phyloP scores from a whole-genome alignment of 2,113 vertebrate genomes.

The Romanogobio albipinnatus region DNA sequence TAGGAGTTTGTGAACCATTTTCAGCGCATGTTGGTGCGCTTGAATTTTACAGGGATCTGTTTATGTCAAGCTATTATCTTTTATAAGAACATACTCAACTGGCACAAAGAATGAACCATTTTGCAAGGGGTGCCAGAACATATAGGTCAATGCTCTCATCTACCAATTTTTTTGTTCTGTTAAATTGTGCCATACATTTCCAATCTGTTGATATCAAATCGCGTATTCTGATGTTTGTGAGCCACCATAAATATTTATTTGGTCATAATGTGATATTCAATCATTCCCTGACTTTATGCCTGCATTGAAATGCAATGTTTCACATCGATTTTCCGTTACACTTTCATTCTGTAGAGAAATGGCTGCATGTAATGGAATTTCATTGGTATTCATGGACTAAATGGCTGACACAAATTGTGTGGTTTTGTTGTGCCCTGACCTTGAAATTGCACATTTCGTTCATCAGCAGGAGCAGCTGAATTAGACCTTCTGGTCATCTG shows the following conservation, averaged over 20 bases:
- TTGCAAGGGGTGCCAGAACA: constrained; percentile 11
- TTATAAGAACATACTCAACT: constrained; percentile 23
- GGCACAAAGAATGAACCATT: not conserved
- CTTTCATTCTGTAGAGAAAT: constrained; percentile 27
- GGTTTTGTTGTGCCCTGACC: constrained; percentile 40
- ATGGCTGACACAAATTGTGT: constrained; percentile 43
- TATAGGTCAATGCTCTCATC: not conserved
- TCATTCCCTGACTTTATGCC: not conserved
- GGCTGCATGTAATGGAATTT: constrained; percentile 12
- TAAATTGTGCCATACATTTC: not conserved
- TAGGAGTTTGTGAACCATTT: constrained; percentile 33
- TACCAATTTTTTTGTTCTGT: not conserved
- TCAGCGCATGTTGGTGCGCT: constrained; percentile 23
- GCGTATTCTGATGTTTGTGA: not conserved
- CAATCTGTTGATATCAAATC: not conserved
- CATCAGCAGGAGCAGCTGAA: not conserved
- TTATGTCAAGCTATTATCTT: constrained; percentile 43
- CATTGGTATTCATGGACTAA: constrained; percentile 49
- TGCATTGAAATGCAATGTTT: constrained; percentile 19
- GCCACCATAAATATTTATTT: not conserved
- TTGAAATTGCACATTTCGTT: constrained; percentile 40
- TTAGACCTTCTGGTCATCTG: constrained; percentile 27
- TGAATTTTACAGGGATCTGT: constrained; percentile 29
- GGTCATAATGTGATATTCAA: not conserved
- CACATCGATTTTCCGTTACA: not conserved